Conservation (phyloP, 1,140 invertebrate genomes). For the Leptinotarsa undecemlineata region DNA sequence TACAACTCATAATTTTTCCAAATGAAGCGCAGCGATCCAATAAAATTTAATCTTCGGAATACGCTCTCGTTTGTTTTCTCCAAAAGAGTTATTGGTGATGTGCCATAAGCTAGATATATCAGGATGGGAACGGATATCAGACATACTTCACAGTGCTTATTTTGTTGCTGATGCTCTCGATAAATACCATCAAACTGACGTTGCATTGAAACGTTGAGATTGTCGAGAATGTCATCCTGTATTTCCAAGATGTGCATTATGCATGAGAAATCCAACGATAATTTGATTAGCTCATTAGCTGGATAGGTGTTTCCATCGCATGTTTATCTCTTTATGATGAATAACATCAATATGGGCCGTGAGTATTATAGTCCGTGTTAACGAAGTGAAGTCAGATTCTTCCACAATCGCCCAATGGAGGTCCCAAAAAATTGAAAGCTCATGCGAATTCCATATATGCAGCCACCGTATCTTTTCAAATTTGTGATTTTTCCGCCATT, state of each 20-base stretch:
- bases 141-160: constrained; percentile 37
- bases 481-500: too few species aligned
- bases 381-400: too few species aligned
- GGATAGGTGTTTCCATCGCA: too few species aligned
- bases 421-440: too few species aligned
- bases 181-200: constrained; percentile 4
- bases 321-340: too few species aligned
- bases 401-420: too few species aligned
- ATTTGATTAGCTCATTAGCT: too few species aligned
- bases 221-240: neutral
- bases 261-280: neutral
- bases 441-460: too few species aligned
- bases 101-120: constrained; percentile 31
- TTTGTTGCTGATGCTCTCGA: constrained; percentile 12
- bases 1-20: constrained; percentile 22
- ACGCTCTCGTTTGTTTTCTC: constrained; percentile 21
- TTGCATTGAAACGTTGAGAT: neutral
- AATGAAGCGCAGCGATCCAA: constrained; percentile 15
- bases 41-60: constrained; percentile 21
- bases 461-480: too few species aligned
- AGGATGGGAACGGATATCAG: constrained; percentile 41
- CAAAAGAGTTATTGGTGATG: constrained; percentile 35
- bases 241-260: neutral
- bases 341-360: too few species aligned
- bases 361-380: too few species aligned